Evolutionary conservation across 2,888 invertebrate genomes (phyloP).

Genomic region (Diarsia brunnea): DNA sequence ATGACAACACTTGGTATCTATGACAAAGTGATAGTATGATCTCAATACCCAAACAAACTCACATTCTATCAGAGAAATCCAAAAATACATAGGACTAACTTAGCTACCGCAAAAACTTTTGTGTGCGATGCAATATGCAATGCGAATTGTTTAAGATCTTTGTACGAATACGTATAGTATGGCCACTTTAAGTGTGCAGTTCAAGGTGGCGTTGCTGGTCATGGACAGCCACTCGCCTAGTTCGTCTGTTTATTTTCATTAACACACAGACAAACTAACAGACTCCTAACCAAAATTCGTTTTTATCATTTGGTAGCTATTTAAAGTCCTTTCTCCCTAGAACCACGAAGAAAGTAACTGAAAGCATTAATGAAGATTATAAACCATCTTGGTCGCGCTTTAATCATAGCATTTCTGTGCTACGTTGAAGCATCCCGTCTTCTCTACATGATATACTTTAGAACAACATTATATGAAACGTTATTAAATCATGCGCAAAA

Average conservation of each 20-base stretch:
- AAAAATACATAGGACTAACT: not conserved
- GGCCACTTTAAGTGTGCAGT: not conserved
- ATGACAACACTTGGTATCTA: not conserved
- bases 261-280: not conserved
- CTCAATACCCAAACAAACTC: not conserved
- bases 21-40: not conserved
- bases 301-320: not conserved
- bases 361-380: constrained; percentile 14
- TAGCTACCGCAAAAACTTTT: not conserved
- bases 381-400: constrained; percentile 9
- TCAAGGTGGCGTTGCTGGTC: not conserved
- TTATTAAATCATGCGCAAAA: not conserved
- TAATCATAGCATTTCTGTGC: constrained; percentile 35
- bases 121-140: no score
- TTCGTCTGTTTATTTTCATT: not conserved
- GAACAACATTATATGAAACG: constrained; percentile 7
- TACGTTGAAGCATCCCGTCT: not conserved
- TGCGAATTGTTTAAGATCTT: no score
- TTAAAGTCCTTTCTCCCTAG: not conserved
- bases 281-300: no score
- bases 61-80: not conserved
- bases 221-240: not conserved
- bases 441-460: not conserved
- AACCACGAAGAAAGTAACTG: not conserved
- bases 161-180: not conserved